Conservation (phyloP, 2,113 vertebrate species). For the Anas platyrhynchos region DNA sequence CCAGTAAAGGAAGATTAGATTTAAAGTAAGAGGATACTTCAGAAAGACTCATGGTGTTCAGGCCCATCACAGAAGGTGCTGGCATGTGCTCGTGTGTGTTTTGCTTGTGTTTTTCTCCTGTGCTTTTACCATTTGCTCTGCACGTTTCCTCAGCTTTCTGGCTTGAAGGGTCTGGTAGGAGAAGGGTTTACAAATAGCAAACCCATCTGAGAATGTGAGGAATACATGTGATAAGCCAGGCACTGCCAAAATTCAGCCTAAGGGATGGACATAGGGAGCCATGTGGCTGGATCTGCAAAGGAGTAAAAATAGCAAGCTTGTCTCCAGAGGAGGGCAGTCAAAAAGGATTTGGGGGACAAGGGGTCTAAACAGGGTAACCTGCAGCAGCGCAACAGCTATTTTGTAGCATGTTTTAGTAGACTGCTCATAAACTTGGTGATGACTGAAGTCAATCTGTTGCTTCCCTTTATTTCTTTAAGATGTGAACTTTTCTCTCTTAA, state of each 20-base stretch:
- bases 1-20: not conserved
- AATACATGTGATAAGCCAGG: not conserved
- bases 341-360: not conserved
- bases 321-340: not conserved
- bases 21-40: not conserved
- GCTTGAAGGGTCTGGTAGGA: not conserved
- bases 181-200: not conserved
- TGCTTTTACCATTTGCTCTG: not conserved
- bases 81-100: accelerated
- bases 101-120: not conserved
- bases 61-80: not conserved
- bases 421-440: not conserved
- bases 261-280: accelerated
- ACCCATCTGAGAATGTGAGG: not conserved
- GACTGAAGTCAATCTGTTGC: not conserved
- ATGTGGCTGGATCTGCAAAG: not conserved
- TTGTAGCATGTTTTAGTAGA: accelerated
- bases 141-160: not conserved
- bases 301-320: not conserved
- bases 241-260: not conserved
- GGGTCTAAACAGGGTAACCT: not conserved
- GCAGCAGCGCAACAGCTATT: not conserved
- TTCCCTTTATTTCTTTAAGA: not conserved
- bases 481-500: not conserved
- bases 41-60: not conserved